phyloP scores from a whole-genome alignment of 2,888 invertebrate genomes.

The Caenorhabditis angaria region DNA sequence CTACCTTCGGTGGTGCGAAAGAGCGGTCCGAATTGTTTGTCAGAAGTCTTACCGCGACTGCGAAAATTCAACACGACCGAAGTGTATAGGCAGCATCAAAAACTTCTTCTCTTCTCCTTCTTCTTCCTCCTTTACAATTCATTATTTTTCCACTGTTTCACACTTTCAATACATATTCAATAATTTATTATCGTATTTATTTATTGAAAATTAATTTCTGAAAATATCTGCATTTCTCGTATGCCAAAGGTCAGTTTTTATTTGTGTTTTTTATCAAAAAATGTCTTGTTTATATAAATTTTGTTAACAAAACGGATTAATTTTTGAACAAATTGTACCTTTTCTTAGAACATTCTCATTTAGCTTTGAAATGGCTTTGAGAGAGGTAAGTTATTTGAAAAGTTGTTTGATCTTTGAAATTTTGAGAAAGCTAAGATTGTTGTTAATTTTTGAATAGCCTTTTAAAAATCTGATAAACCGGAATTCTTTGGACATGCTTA shows the following conservation, averaged over 20 bases:
- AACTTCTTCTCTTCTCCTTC: background rate
- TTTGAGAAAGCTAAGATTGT: no score
- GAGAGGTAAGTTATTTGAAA: background rate
- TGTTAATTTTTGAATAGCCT: background rate
- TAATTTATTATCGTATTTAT: background rate
- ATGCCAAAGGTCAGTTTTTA: background rate
- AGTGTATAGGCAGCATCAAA: background rate
- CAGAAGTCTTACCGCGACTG: conserved; percentile 39
- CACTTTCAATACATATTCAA: no score
- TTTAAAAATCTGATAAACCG: no score
- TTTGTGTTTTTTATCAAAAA: no score
- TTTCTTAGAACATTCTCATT: no score
- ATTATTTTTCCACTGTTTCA: background rate
- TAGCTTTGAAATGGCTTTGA: background rate
- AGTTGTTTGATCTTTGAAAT: no score
- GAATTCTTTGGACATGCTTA: background rate
- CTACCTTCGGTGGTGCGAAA: conserved; percentile 7
- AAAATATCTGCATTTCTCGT: background rate
- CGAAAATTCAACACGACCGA: background rate
- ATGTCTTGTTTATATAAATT: background rate
- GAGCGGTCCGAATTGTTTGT: conserved; percentile 43
- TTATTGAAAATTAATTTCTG: background rate
- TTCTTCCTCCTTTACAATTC: no score
- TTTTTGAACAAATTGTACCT: background rate
- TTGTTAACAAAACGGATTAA: conserved; percentile 2